Evolutionary conservation across 2,113 vertebrate species (phyloP).

Genomic region (Motacilla tschutschensis): DNA sequence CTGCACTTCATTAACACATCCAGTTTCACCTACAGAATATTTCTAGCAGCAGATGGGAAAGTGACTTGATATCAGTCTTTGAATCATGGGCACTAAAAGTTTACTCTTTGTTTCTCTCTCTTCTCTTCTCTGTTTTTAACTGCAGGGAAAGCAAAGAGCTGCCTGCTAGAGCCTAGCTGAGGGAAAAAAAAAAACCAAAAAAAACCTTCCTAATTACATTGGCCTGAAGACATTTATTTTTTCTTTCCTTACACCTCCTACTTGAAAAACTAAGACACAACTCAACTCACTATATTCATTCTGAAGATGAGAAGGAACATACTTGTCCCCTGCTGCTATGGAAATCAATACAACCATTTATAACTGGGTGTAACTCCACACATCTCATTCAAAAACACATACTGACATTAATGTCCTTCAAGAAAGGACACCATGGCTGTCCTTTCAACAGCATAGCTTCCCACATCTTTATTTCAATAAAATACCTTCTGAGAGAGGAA

Average conservation of each 20-base stretch:
- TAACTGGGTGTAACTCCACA: neutral
- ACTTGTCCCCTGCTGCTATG: neutral
- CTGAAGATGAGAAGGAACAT: neutral
- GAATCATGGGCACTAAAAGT: fast-evolving
- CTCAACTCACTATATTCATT: neutral
- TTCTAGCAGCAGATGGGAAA: neutral
- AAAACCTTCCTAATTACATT: neutral
- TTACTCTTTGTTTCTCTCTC: neutral
- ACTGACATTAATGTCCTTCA: neutral
- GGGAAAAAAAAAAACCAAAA: neutral
- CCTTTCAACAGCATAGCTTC: neutral
- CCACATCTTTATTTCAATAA: neutral
- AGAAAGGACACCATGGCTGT: neutral
- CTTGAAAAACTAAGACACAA: slow-evolving; percentile 1
- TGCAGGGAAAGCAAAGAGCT: neutral
- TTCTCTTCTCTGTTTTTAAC: neutral
- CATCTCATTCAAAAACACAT: neutral
- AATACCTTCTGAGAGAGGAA: neutral
- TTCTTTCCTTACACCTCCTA: neutral
- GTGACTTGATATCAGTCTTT: neutral
- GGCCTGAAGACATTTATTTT: neutral
- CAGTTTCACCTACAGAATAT: neutral
- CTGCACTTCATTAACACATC: neutral
- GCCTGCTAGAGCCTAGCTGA: neutral
- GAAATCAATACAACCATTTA: neutral